phyloP scores from a whole-genome alignment of 2,888 invertebrate genomes.

The Oxycera nigricornis region DNA sequence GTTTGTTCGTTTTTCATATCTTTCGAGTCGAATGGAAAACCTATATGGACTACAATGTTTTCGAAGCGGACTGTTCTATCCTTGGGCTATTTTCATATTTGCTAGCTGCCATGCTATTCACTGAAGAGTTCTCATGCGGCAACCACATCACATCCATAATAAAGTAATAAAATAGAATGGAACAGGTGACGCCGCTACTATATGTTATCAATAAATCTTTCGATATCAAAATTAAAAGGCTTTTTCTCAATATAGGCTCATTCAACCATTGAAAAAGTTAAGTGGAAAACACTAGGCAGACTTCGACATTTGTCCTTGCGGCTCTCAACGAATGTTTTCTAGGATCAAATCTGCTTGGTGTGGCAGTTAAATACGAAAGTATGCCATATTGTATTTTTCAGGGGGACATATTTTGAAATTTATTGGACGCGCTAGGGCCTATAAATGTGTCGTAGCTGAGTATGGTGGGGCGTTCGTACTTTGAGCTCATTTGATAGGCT shows the following conservation, averaged over 20 bases:
- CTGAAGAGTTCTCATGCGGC: slow-evolving; percentile 3
- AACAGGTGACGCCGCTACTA: slow-evolving; percentile 40
- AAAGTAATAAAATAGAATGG: slow-evolving; percentile 32
- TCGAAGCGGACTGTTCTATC: neutral
- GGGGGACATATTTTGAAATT: slow-evolving; percentile 14
- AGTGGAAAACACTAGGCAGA: neutral
- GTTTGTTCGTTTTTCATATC: slow-evolving; percentile 9
- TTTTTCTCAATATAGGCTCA: neutral
- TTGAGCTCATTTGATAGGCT: no score
- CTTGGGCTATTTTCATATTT: neutral
- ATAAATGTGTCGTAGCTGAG: slow-evolving; percentile 21
- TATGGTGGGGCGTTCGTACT: no score
- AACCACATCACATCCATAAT: slow-evolving; percentile 25
- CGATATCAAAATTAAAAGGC: slow-evolving; percentile 40
- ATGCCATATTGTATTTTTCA: neutral
- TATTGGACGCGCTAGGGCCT: slow-evolving; percentile 27
- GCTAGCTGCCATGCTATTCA: neutral
- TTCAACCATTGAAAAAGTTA: neutral
- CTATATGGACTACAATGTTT: neutral
- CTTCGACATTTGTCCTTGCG: neutral
- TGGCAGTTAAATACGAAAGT: slow-evolving; percentile 2
- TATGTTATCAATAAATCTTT: slow-evolving; percentile 39
- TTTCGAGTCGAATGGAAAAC: slow-evolving; percentile 24
- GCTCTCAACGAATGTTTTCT: neutral
- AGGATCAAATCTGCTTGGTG: neutral